Evolutionary conservation across 1,140 invertebrate genomes (phyloP), one percentile per base, ranked within the genome.

Genomic region (Nylanderia fulva): DNA sequence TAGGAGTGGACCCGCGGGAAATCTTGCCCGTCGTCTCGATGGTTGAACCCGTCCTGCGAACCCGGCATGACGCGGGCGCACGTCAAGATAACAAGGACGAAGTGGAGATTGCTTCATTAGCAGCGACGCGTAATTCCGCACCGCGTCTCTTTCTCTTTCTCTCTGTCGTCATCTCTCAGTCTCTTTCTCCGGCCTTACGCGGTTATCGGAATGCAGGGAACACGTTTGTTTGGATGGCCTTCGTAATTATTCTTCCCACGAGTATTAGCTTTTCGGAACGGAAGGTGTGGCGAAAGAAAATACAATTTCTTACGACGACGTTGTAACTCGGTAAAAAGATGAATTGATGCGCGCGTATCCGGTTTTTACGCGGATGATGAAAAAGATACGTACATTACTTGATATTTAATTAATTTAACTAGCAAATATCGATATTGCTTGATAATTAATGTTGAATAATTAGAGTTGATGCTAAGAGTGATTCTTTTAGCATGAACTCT

Each of bases 51-150:
- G 66, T 85, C 75, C 66, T 58, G 75, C 74, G 63, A 85, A 36
- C 45, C 63, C 52, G 11, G 52, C 84, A 80, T 68, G 36, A 71
- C 71, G 64, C 66, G 36, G 36, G 18, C 24, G 24, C 29, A 52
- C 72, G 77, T 85, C 84, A 72, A 83, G 77, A 85, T 85, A 85
- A 85, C 64, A 85, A 85, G 84, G 58, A 77, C 77, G 66, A 61
- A 85, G 84, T 85, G 84, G 77, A 85, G 77, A 85, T 85, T 85
- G 84, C 77, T 85, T 85, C 77, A 83, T 85, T 85, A 85, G 84
- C 45, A 83, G 84, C 36, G 27, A 45, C 66, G 84, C 66, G 45
- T 82, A 85, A 85, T 85, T 82, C 56, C 68, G 75, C 60, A n/a
- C 48, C 48, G 9, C 45, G 77, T 72, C 39, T 52, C 42, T 77